A percentile compares a stretch with the other conserved stretches of the same genome.
phyloP scores from a whole-genome alignment of 2,113 vertebrate genomes.

The Catharus minimus region DNA sequence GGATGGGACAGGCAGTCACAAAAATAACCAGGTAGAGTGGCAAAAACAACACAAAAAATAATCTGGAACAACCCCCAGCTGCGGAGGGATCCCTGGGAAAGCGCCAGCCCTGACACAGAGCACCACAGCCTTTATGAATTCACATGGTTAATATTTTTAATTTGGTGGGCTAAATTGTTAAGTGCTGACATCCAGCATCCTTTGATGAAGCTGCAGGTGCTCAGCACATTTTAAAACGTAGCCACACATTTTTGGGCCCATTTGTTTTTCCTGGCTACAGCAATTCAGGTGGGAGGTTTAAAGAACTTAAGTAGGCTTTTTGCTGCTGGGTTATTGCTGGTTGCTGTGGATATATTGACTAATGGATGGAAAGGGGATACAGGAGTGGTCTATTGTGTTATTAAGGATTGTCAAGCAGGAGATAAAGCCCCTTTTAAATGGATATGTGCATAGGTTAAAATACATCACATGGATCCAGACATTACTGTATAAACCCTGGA shows the following conservation, averaged over 20 bases:
- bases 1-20: background rate
- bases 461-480: background rate
- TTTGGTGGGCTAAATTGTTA: background rate
- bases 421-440: conserved; percentile 37
- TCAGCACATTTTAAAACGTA: conserved; percentile 12
- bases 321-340: conserved; percentile 53
- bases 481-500: background rate
- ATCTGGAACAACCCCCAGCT: background rate
- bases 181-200: conserved; percentile 22
- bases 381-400: conserved; percentile 18
- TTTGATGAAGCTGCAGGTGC: conserved; percentile 24
- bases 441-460: conserved; percentile 28
- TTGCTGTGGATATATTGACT: conserved; percentile 54
- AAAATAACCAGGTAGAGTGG: background rate
- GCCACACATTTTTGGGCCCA: background rate
- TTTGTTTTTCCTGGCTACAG: conserved; percentile 56
- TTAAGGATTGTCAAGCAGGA: conserved; percentile 22
- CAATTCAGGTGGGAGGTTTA: conserved; percentile 47
- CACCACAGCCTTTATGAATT: background rate
- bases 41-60: background rate
- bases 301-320: conserved; percentile 47
- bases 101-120: background rate
- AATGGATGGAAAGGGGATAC: conserved; percentile 35
- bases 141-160: background rate
- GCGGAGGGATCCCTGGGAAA: background rate